These are phyloP conservation scores for Tiliqua scincoides DNA, from an alignment of 2,113 vertebrate genomes.

Conservation along the genomic window DNA sequence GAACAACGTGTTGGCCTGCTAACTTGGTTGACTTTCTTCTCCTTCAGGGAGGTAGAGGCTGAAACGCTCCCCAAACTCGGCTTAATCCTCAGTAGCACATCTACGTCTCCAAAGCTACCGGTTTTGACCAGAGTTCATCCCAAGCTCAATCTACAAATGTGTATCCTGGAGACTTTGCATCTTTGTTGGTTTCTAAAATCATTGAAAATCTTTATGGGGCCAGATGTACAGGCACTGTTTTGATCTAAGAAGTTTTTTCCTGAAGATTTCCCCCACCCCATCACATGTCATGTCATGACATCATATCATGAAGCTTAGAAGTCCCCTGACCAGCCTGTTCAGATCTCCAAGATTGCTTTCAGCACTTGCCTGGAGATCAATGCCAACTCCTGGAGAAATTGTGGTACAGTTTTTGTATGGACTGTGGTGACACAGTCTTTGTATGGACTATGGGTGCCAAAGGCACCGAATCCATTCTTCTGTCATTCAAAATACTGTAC, in stretches of 20 bases:
- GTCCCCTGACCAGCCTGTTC: too few species aligned
- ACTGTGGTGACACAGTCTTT: not conserved
- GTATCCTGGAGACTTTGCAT: not conserved
- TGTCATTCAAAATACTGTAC: not conserved
- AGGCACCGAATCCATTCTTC: not conserved
- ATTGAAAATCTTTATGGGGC: not conserved
- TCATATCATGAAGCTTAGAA: too few species aligned
- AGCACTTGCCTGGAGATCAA: too few species aligned
- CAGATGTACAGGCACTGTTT: not conserved
- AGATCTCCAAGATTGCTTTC: too few species aligned
- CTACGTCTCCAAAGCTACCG: too few species aligned
- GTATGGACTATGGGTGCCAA: not conserved
- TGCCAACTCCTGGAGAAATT: too few species aligned
- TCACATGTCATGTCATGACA: too few species aligned
- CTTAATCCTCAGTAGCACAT: rapidly evolving
- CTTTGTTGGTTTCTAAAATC: not conserved
- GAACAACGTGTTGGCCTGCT: not conserved
- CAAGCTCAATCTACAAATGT: not conserved
- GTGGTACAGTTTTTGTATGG: not conserved
- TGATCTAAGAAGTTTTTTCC: not conserved
- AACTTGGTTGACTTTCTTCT: not conserved
- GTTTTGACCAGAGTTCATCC: not conserved
- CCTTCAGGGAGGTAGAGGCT: not conserved
- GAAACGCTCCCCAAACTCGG: not conserved
- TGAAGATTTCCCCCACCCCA: not conserved